These are phyloP conservation scores for Temnothorax rugatulus DNA, from an alignment of 2,888 invertebrate genomes.

Conservation along the genomic window DNA sequence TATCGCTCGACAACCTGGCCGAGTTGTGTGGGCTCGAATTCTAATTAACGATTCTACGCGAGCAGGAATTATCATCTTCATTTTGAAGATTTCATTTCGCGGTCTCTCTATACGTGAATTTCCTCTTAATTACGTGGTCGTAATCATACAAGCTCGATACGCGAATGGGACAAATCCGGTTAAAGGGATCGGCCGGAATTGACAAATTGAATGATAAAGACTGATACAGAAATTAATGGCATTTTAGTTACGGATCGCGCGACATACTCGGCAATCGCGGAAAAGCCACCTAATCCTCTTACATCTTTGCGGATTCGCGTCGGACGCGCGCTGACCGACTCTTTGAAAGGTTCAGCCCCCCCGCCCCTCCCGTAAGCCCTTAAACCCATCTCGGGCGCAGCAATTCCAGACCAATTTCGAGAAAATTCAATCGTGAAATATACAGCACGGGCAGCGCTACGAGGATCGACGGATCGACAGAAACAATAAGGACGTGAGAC, in stretches of 20 bases:
- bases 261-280: conserved; percentile 69
- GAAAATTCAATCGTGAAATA: conserved; percentile 66
- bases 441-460: conserved; percentile 41
- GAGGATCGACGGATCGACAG: conserved; percentile 25
- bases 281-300: conserved; percentile 75
- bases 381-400: conserved; percentile 73
- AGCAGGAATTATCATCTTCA: conserved; percentile 26
- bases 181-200: conserved; percentile 12
- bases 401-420: conserved; percentile 76
- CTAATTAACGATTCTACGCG: conserved; percentile 45
- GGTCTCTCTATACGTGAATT: not conserved
- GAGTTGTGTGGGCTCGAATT: conserved; percentile 32
- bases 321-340: conserved; percentile 70
- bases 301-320: conserved; percentile 63
- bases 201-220: conserved; percentile 64
- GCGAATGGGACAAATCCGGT: conserved; percentile 12
- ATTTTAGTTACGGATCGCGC: conserved; percentile 64
- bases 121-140: not conserved
- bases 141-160: not conserved
- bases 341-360: conserved; percentile 59
- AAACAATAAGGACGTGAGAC: conserved; percentile 46
- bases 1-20: conserved; percentile 28
- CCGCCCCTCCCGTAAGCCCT: conserved; percentile 63
- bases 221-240: conserved; percentile 72
- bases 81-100: conserved; percentile 23